Evolutionary conservation across 2,888 invertebrate genomes (phyloP), one percentile per base, ranked within the genome.

Genomic region (Oscheius sp.): DNA sequence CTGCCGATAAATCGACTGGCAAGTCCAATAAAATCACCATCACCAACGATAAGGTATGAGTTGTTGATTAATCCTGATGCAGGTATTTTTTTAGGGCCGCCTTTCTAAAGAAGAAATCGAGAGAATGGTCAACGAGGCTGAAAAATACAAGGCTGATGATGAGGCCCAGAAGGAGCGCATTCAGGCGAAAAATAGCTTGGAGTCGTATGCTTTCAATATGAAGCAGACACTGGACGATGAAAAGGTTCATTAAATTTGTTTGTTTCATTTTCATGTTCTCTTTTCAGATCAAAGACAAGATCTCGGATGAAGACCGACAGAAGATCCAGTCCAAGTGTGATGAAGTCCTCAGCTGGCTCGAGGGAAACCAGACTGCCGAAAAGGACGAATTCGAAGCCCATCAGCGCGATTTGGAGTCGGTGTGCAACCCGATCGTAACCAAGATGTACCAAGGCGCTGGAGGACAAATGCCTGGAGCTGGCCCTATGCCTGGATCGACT

Each of bases 381-480:
- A 88, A 87, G 81, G 87, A 87, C 21, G 87, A 87, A 74, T 87
- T 86, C 78, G 87, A 87, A 74, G 85, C 88, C 75, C 94, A 95
- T 89, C 95, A 95, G 90, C 96, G 96, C 91, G 96, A 96, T 90
- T 89, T 96, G 86, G 95, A 96, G 90, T 92, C 92, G 73, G 91
- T 95, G 63, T 96, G 95, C 92, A 95, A 94, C 90, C 96, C 96
- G 27, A 95, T 96, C 90, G 94, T 96, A 89, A 94, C 95, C 74
- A 96, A 95, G 91, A 90, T 97, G 91, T 95, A 96, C 92, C 94
- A 94, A 91, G 92, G 93, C 46, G 93, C 87, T 9, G 93, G 93
- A 75, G 93, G n/a, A n/a, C n/a, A n/a, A n/a, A n/a, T n/a, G n/a
- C n/a, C n/a, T n/a, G n/a, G 93, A 74, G 93, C 87, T 9, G 93